Evolutionary conservation across 2,888 invertebrate species (phyloP).

Genomic region (Synanthedon myopaeformis): DNA sequence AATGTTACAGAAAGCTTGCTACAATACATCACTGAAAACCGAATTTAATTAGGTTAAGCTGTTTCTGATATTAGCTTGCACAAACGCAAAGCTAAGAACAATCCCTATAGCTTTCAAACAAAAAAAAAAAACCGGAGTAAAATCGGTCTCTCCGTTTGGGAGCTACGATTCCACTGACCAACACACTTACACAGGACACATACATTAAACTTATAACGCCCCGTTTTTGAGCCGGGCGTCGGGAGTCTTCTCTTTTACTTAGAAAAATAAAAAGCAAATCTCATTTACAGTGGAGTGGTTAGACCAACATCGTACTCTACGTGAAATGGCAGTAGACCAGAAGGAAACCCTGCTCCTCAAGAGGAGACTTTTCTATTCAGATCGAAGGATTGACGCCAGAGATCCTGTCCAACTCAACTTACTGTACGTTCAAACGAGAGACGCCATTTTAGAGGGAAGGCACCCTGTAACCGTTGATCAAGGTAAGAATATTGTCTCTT

Average conservation of each 20-base stretch:
- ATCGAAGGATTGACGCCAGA: slow-evolving; percentile 96
- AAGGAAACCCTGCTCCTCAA: slow-evolving; percentile 90
- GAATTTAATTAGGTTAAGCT: no score
- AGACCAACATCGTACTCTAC: slow-evolving; percentile 92
- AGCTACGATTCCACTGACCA: no score
- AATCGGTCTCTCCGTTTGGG: no score
- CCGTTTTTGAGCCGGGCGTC: no score
- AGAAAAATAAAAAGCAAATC: background rate
- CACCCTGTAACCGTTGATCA: slow-evolving; percentile 97
- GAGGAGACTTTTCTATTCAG: slow-evolving; percentile 97
- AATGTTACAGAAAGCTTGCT: no score
- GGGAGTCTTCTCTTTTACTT: background rate
- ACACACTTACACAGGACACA: no score
- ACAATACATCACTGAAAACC: no score
- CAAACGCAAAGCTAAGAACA: no score
- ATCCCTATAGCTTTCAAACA: no score
- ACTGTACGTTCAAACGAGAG: slow-evolving; percentile 96
- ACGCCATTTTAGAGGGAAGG: slow-evolving; percentile 94
- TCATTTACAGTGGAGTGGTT: slow-evolving; percentile 86
- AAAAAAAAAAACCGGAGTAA: no score
- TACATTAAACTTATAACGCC: no score
- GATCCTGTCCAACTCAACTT: slow-evolving; percentile 98
- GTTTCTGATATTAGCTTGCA: no score
- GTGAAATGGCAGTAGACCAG: slow-evolving; percentile 94
- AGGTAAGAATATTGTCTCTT: slow-evolving; percentile 37